A percentile compares a stretch with the other conserved stretches of the same genome.
phyloP scores from a whole-genome alignment of 2,113 vertebrate genomes.

The Martes martes region DNA sequence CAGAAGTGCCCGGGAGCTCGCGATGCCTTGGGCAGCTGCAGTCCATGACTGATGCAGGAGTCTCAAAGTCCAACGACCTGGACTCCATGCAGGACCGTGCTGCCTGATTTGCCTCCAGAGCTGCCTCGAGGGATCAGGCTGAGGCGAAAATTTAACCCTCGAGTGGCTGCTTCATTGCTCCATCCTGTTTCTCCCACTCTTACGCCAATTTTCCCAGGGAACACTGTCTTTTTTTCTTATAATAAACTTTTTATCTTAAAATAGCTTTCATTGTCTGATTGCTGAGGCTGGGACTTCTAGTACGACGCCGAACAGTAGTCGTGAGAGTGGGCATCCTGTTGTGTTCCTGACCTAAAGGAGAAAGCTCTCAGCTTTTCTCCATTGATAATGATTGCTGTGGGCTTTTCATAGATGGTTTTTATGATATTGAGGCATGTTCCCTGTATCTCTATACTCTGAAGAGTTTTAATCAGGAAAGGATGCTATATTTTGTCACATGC shows the following conservation, averaged over 20 bases:
- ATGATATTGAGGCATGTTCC: no score
- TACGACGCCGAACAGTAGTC: no score
- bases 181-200: background rate
- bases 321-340: no score
- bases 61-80: background rate
- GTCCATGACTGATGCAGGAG: background rate
- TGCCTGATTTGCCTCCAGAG: background rate
- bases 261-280: background rate
- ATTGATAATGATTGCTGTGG: no score
- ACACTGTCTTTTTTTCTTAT: background rate
- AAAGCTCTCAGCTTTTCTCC: no score
- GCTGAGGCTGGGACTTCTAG: no score
- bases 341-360: no score
- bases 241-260: background rate
- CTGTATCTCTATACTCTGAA: no score
- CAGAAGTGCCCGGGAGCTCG: background rate
- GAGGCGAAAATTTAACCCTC: background rate
- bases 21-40: rapidly evolving
- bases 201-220: background rate
- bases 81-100: background rate
- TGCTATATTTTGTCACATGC: no score
- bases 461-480: no score
- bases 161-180: background rate
- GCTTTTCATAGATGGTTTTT: no score
- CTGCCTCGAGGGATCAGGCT: no score